Evolutionary conservation across 2,797 vertebrate genomes (phyloP), one percentile per base, ranked within the genome.

Genomic region (Pitangus sulphuratus): DNA sequence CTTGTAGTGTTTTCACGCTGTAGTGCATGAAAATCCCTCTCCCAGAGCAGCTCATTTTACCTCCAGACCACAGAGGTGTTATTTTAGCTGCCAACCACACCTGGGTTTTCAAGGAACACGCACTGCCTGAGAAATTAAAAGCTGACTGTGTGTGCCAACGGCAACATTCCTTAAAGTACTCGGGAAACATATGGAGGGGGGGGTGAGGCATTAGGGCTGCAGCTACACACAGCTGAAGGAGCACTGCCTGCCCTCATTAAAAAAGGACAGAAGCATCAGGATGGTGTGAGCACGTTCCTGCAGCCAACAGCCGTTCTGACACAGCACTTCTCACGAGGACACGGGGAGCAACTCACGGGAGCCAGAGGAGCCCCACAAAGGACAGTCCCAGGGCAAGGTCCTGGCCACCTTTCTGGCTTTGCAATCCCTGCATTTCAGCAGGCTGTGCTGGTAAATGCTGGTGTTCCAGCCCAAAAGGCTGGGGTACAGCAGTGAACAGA

Each of bases 141-240:
- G 25, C 61, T 13, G 15, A 39, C 44, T 15, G 21, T 0, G 6
- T 4, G 45, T 68, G 84, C 58, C 85, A 87, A 39, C 2, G 35
- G 78, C 75, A 85, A 35, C 47, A 21, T 40, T 91, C 24, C 68
- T 35, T 2, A 1, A 6, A 39, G 15, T 2, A 15, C 65, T 3
- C 19, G 33, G 79, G 57, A 71, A 72, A 33, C 48, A 6, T 0
- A 15, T 0, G 48, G 65, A 5, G 1, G 1, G 18, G 18, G 44
- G 44, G 30, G 8, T 25, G 8, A n/a, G 58, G 26, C n/a, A 21
- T n/a, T 0, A 1, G 26, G 3, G 0, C 5, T 2, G 40, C 0
- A 31, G 77, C 33, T 17, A 12, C 13, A 22, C 39, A 19, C 3
- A 37, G 79, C 39, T 6, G 56, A 11, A 15, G 45, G 31, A 64